phyloP scores from a whole-genome alignment of 2,113 vertebrate species.

The Tragulus kanchil region DNA sequence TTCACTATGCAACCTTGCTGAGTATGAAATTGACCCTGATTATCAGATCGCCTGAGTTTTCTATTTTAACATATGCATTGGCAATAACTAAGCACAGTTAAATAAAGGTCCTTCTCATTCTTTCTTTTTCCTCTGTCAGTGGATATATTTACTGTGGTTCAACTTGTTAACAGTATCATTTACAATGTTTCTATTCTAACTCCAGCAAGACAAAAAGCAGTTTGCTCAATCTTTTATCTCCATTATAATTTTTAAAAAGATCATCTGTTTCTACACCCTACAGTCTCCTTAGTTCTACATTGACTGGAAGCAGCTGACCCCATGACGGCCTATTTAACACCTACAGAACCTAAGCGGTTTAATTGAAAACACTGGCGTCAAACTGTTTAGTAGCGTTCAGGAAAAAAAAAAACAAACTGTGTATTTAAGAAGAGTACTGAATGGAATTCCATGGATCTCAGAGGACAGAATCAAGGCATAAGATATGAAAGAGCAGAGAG shows the following conservation, averaged over 20 bases:
- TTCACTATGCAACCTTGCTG: not conserved
- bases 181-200: conserved; percentile 59
- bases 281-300: conserved; percentile 52
- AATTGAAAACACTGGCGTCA: conserved; percentile 79
- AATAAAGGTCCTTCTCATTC: not conserved
- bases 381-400: conserved; percentile 69
- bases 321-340: conserved; percentile 74
- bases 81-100: conserved; percentile 46
- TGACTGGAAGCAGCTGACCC: conserved; percentile 57
- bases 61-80: not conserved
- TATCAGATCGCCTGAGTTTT: not conserved
- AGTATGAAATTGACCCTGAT: conserved; percentile 21
- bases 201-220: conserved; percentile 60
- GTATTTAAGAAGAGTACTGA: conserved; percentile 71
- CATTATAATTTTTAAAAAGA: conserved; percentile 72
- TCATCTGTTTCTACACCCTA: conserved; percentile 32
- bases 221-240: conserved; percentile 64
- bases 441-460: conserved; percentile 38
- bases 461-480: conserved; percentile 33
- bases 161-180: conserved; percentile 69
- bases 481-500: conserved; percentile 47
- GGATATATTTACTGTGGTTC: conserved; percentile 31
- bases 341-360: conserved; percentile 73
- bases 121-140: not conserved
- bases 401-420: not conserved